Evolutionary conservation across 2,797 vertebrate species (phyloP).

Genomic region (Myotis myotis): DNA sequence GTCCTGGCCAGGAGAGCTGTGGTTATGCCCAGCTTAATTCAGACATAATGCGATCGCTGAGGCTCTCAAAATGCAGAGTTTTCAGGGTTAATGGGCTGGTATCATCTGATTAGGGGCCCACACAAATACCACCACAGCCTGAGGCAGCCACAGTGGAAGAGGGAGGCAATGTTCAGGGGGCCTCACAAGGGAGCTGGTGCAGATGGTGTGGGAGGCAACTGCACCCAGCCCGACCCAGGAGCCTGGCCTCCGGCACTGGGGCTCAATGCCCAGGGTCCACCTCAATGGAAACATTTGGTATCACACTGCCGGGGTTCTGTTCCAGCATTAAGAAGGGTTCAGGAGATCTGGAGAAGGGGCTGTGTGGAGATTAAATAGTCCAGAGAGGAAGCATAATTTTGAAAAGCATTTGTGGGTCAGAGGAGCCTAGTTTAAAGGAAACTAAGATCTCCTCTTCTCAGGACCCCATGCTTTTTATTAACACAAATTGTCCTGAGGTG

Average conservation of each 20-base stretch:
- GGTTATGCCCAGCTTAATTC: neutral
- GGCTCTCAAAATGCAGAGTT: slow-evolving; percentile 52
- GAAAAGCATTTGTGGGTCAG: too few relatives aligned
- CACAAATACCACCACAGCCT: neutral
- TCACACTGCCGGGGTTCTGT: neutral
- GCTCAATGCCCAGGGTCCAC: neutral
- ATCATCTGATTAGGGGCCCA: neutral
- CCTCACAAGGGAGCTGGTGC: too few relatives aligned
- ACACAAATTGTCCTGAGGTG: too few relatives aligned
- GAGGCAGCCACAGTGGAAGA: neutral
- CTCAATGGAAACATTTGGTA: accelerated
- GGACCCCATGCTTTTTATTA: too few relatives aligned
- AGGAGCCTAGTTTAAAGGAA: too few relatives aligned
- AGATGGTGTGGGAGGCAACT: neutral
- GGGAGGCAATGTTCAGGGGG: neutral
- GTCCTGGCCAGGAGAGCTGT: neutral
- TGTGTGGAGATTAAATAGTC: too few relatives aligned
- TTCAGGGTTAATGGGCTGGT: neutral
- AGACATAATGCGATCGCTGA: neutral
- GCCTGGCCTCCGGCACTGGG: neutral
- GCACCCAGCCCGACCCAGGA: neutral
- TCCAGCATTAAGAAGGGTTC: too few relatives aligned
- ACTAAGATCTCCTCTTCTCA: too few relatives aligned
- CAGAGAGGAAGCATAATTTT: too few relatives aligned
- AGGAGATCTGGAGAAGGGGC: too few relatives aligned